phyloP scores from a whole-genome alignment of 2,797 vertebrate species.

The Adelosebastes latens region DNA sequence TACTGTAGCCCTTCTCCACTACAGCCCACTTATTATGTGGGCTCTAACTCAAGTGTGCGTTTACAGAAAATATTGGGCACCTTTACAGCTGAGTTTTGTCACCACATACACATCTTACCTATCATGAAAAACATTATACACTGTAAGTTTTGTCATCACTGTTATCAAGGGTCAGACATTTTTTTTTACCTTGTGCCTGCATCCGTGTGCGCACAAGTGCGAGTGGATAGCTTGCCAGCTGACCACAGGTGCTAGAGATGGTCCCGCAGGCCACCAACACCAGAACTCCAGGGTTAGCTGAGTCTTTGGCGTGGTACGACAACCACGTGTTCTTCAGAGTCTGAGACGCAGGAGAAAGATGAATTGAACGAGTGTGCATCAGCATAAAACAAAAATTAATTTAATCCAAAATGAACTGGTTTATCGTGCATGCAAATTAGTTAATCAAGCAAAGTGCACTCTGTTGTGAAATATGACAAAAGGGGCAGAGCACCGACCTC shows the following conservation, averaged over 20 bases:
- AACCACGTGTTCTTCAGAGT: slow-evolving; percentile 93
- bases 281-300: slow-evolving; percentile 92
- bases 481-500: slow-evolving; percentile 83
- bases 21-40: neutral
- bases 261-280: slow-evolving; percentile 95
- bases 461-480: slow-evolving; percentile 12
- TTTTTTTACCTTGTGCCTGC: slow-evolving; percentile 93
- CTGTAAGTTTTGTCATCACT: neutral
- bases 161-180: neutral
- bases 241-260: slow-evolving; percentile 95
- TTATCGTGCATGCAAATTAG: neutral
- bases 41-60: neutral
- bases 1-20: neutral
- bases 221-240: slow-evolving; percentile 96
- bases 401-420: neutral
- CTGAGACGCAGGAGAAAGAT: slow-evolving; percentile 69
- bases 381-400: neutral
- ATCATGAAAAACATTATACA: neutral
- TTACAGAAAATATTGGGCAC: neutral
- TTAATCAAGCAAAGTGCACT: slow-evolving; percentile 34
- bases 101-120: neutral
- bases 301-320: slow-evolving; percentile 88
- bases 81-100: neutral
- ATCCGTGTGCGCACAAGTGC: slow-evolving; percentile 96
- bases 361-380: neutral